Evolutionary conservation across 2,888 invertebrate species (phyloP).

Genomic region (Caenorhabditis panamensis): DNA sequence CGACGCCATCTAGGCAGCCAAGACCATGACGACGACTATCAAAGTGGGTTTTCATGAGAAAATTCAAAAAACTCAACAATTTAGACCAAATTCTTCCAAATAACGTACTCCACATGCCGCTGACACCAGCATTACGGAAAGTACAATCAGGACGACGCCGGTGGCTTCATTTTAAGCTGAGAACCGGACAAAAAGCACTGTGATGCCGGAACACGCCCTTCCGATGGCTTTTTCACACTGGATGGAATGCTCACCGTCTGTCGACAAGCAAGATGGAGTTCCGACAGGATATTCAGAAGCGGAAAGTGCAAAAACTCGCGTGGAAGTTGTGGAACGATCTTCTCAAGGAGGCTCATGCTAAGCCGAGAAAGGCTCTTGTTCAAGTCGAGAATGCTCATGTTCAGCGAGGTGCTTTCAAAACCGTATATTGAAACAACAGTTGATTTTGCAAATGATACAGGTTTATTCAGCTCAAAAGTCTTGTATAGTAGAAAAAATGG

Average conservation of each 20-base stretch:
- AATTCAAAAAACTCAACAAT: too few species aligned
- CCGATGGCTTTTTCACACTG: slow-evolving; percentile 91
- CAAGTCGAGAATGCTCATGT: slow-evolving; percentile 71
- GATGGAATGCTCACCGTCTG: slow-evolving; percentile 88
- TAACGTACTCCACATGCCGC: too few species aligned
- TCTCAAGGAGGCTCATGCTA: slow-evolving; percentile 92
- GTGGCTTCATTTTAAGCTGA: slow-evolving; percentile 90
- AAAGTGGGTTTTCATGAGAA: slow-evolving; percentile 87
- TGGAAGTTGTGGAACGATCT: slow-evolving; percentile 90
- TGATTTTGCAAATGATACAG: too few species aligned
- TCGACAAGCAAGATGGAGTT: slow-evolving; percentile 88
- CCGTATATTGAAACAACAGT: too few species aligned
- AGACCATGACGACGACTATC: slow-evolving; percentile 92
- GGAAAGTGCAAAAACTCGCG: slow-evolving; percentile 87
- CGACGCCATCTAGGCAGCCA: slow-evolving; percentile 85
- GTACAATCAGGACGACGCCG: slow-evolving; percentile 87
- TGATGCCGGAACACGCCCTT: slow-evolving; percentile 93
- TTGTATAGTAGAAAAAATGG: too few species aligned
- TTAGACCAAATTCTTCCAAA: neutral
- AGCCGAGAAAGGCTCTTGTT: slow-evolving; percentile 93
- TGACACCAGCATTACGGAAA: neutral
- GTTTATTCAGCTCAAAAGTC: too few species aligned
- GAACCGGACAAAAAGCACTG: slow-evolving; percentile 86
- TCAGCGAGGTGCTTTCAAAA: too few species aligned
- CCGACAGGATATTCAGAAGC: slow-evolving; percentile 89